Base-by-base conservation (phyloP, 2,113 vertebrate genomes). In the Ardeotis arabs region DNA sequence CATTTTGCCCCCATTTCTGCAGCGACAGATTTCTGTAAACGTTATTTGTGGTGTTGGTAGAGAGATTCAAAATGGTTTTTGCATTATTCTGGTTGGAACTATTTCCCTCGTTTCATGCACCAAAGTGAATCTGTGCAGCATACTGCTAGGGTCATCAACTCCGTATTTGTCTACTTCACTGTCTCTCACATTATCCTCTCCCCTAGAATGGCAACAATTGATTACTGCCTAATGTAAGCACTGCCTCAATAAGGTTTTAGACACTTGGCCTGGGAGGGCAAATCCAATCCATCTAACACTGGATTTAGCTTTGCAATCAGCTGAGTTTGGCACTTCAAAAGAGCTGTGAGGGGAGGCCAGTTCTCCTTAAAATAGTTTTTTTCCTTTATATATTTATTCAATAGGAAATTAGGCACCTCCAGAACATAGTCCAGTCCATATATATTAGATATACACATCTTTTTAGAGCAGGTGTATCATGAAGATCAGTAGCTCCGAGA, bases 51-150 rank as follows among this genome's bases (percentile, higher is more conserved):
- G 31, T 84, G 64, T 59, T 84, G 14, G 90, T 89, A 70, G 66
- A 94, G 60, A 66, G 55, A 77, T 62, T 93, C 79, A 70, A 88
- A 70, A 77, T 33, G 39, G 4, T 35, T 83, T 92, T 70, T 88
- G 79, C 72, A 70, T 94, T 88, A 85, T 93, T 90, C 59, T 80
- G 88, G 29, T 74, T 93, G 85, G 85, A 95, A 69, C 19, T 53
- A 21, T 95, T 92, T 86, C 67, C 63, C 67, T 91, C 76, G 63
- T 76, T 90, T 82, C 35, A n/a, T 20, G 27, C 35, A 90, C 24
- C 66, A 66, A 67, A 82, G 49, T 37, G 39, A 76, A 84, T 64
- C 49, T 31, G 39, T 68, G 70, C 53, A 92, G 78, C 27, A 8
- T 20, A 25, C 50, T 85, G 63, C 53, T 31, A 45, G 19, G 49